Evolutionary conservation across 2,113 vertebrate genomes (phyloP).

Genomic region (cat (Felis catus)): F.catus_Fca126_mat1.0 CM031428.1:14030001-14030500

Average conservation of each 20-base stretch:
- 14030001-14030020: background rate
- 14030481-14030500: background rate
- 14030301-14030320: background rate
- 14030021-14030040: background rate
- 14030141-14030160: background rate
- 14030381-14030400: background rate
- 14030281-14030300: conserved; percentile 30
- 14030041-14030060: background rate
- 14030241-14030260: background rate
- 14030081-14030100: background rate
- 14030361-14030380: background rate
- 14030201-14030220: background rate
- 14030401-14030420: background rate
- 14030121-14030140: no score
- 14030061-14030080: background rate
- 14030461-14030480: background rate
- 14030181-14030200: background rate
- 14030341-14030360: background rate
- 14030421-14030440: background rate
- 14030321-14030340: background rate
- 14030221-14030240: background rate
- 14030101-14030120: background rate
- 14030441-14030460: background rate
- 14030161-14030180: background rate
- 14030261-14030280: background rate